phyloP scores from a whole-genome alignment of 2,797 vertebrate genomes.

The Chiloscyllium punctatum region DNA sequence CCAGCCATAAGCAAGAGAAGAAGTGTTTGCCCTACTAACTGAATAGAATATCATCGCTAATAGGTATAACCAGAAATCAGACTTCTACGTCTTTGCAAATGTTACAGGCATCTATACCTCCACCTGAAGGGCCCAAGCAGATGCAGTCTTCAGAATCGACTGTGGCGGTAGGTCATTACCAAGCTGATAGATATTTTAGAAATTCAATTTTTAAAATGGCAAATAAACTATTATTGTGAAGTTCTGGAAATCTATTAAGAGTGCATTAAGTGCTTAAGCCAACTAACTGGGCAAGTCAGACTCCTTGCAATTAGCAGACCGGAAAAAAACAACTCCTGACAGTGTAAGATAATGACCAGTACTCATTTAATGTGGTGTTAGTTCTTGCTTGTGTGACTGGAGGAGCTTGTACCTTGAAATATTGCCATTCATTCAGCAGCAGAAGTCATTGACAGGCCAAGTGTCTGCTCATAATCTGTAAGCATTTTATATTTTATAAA shows the following conservation, averaged over 20 bases:
- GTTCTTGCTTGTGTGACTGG: too few relatives aligned
- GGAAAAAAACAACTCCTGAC: too few relatives aligned
- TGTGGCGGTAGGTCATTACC: neutral
- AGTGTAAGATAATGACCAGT: neutral
- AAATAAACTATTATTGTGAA: neutral
- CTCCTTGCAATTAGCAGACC: neutral
- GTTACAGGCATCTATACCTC: neutral
- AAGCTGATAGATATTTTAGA: neutral
- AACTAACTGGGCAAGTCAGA: neutral
- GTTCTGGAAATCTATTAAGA: neutral
- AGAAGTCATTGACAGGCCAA: neutral
- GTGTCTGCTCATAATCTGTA: neutral
- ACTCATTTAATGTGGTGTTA: neutral
- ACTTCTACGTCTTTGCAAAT: neutral
- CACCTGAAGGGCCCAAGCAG: neutral
- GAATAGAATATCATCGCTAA: neutral
- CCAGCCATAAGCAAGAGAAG: neutral
- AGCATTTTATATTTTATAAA: neutral
- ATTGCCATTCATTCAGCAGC: neutral
- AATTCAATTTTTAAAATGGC: neutral
- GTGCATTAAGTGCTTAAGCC: neutral
- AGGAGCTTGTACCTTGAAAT: neutral
- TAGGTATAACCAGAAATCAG: neutral
- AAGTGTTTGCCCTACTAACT: neutral
- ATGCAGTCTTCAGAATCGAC: neutral